A percentile compares a stretch with the other conserved stretches of the same genome.
Evolutionary conservation across 2,888 invertebrate species (phyloP).

Genomic region (Polyommatus iphigenia): DNA sequence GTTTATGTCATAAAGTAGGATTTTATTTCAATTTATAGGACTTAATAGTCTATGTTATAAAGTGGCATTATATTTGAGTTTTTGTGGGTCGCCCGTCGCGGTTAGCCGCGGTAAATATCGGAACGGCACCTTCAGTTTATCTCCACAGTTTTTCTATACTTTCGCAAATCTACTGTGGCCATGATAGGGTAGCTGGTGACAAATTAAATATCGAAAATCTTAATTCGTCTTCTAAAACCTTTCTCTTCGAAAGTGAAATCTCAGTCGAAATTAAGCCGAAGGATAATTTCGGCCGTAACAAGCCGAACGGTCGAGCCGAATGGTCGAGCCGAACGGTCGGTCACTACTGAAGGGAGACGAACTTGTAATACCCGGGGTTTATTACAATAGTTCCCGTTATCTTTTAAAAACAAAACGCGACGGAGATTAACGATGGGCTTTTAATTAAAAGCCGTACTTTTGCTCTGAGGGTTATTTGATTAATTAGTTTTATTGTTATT

Average conservation of each 20-base stretch:
- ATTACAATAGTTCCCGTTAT: conserved; percentile 30
- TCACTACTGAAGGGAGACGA: conserved; percentile 6
- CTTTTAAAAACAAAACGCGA: conserved; percentile 18
- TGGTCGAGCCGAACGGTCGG: background rate
- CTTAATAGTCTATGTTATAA: no score
- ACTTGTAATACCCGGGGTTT: conserved; percentile 36
- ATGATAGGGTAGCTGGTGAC: no score
- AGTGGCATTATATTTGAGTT: no score
- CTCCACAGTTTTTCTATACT: no score
- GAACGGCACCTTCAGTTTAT: no score
- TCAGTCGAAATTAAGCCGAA: no score
- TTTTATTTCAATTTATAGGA: no score
- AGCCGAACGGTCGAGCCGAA: background rate
- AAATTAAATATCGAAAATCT: no score
- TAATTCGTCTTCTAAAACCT: background rate
- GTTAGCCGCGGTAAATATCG: no score
- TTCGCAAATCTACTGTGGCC: no score
- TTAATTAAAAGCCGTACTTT: conserved; percentile 23
- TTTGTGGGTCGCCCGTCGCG: no score
- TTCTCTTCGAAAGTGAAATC: background rate
- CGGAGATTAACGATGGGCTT: conserved; percentile 4
- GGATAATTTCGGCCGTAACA: background rate
- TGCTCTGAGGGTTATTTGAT: background rate
- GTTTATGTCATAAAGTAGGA: no score
- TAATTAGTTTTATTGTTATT: background rate